A percentile compares a stretch with the other conserved stretches of the same genome.
phyloP scores from a whole-genome alignment of 2,888 invertebrate genomes.

The Koerneria pararmatus region DNA sequence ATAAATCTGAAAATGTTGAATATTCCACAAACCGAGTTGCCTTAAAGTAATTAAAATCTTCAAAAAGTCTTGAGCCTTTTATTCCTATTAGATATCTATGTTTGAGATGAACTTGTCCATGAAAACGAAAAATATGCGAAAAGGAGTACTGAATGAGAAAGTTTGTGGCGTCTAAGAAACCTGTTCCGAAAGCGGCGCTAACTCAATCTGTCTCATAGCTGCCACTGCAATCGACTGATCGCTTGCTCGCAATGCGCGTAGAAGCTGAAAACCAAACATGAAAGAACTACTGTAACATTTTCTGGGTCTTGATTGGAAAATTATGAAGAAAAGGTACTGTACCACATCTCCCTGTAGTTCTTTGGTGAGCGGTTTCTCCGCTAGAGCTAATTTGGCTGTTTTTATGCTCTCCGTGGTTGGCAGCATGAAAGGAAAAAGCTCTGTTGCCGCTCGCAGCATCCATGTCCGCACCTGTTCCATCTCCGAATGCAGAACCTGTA shows the following conservation, averaged over 20 bases:
- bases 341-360: neutral
- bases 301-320: no score
- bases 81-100: neutral
- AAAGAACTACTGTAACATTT: no score
- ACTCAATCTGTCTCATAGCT: constrained; percentile 7
- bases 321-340: neutral
- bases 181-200: constrained; percentile 17
- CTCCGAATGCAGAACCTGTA: neutral
- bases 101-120: neutral
- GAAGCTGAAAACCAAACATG: no score
- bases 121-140: neutral
- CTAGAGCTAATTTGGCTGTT: constrained; percentile 21
- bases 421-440: constrained; percentile 34
- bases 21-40: no score
- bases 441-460: constrained; percentile 9
- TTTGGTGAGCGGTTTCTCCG: constrained; percentile 3
- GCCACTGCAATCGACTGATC: neutral
- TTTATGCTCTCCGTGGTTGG: constrained; percentile 33
- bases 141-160: neutral
- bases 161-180: neutral
- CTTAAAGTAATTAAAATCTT: no score
- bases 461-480: constrained; percentile 8
- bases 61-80: neutral
- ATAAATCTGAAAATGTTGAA: no score
- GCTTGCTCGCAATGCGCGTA: neutral